Evolutionary conservation across 2,797 vertebrate species (phyloP), one percentile per base, ranked within the genome.

Genomic region (Lophius americanus): DNA sequence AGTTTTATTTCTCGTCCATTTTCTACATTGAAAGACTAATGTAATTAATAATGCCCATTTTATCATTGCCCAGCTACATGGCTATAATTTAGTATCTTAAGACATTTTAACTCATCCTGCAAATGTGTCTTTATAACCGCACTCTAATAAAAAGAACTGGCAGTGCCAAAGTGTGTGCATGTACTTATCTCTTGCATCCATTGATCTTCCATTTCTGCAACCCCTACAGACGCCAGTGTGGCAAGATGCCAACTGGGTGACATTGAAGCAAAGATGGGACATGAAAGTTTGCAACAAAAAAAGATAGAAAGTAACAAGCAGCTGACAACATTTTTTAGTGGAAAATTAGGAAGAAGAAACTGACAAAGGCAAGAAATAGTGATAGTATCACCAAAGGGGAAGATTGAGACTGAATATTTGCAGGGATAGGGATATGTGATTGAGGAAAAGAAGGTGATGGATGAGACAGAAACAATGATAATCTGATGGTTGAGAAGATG

Each of bases 401-500:
- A 57, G 83, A 71, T 56, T 62, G 39, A 62, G 69, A 56, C 65
- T 33, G 73, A 64, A 72, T 74, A 69, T 60, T 71, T 70, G 75
- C 60, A 69, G 68, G 23, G 48, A 51, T 64, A 65, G 73, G 57
- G 69, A 69, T 82, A 80, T 81, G 62, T 76, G 88, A 86, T 83
- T 35, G 79, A 76, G 80, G 23, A 23, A 78, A 84, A 75, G 60
- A 12, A 68, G 72, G 75, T 88, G 90, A 91, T 90, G 74, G 83
- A 89, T 91, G 88, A 85, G 81, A 84, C 69, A 8, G 63, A 82
- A 76, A 70, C 61, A 74, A 86, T 87, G 87, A 87, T 84, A 73
- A 68, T 51, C 79, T 88, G 89, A 90, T 90, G 81, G 81, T 90
- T 89, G 88, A 77, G 76, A 78, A 82, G 84, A 89, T 64, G 48